Conservation (phyloP, 2,888 invertebrate genomes). For the Sympetrum striolatum region DNA sequence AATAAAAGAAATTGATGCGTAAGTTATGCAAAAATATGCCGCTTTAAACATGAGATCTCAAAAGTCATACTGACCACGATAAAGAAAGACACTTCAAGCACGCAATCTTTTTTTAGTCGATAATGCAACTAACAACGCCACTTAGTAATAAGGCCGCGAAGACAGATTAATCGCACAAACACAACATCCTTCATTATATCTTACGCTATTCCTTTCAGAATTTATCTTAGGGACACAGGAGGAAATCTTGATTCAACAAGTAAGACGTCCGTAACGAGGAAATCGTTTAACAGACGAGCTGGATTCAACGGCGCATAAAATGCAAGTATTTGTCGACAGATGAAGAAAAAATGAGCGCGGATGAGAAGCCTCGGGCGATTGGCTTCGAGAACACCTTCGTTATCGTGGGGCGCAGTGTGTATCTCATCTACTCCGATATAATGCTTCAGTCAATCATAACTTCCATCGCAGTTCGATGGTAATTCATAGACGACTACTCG, state of each 20-base stretch:
- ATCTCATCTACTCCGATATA: conserved; percentile 1
- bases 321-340: conserved; percentile 2
- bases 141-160: no score
- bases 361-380: background rate
- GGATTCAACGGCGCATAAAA: background rate
- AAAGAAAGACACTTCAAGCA: no score
- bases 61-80: no score
- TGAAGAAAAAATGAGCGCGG: background rate
- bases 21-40: no score
- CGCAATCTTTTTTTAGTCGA: no score
- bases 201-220: background rate
- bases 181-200: no score
- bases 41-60: no score
- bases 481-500: background rate
- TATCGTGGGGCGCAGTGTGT: conserved; percentile 3
- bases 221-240: background rate
- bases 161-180: no score
- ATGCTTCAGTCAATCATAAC: conserved; percentile 1
- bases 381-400: background rate
- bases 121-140: no score
- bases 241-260: background rate
- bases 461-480: background rate
- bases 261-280: background rate
- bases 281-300: background rate
- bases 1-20: no score